Percentiles rank a stretch among this genome's conserved stretches.
phyloP scores from a whole-genome alignment of 1,140 invertebrate genomes.

The Onthophagus taurus region DNA sequence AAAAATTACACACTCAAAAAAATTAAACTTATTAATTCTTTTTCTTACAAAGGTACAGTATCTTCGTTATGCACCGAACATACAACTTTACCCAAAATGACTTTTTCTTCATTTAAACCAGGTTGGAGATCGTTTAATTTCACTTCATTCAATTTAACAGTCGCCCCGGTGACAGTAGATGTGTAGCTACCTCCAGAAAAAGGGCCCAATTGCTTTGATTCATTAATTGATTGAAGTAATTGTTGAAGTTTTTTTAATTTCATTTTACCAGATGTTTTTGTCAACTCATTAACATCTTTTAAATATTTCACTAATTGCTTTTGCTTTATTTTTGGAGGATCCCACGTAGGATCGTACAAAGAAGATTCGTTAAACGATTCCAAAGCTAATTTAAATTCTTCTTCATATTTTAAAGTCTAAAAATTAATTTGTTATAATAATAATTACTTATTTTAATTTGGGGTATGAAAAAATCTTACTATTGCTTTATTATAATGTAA shows the following conservation, averaged over 20 bases:
- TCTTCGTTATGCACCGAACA: slow-evolving; percentile 66
- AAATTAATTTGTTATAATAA: slow-evolving; percentile 16
- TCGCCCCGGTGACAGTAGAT: slow-evolving; percentile 40
- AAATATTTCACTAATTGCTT: slow-evolving; percentile 58
- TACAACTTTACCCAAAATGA: slow-evolving; percentile 70
- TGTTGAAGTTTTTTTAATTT: slow-evolving; percentile 59
- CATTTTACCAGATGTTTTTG: slow-evolving; percentile 61
- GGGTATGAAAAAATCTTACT: slow-evolving; percentile 47
- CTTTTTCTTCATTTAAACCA: slow-evolving; percentile 56
- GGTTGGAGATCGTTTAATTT: slow-evolving; percentile 42
- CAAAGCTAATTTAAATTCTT: slow-evolving; percentile 61
- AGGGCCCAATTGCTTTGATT: slow-evolving; percentile 51
- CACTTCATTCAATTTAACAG: slow-evolving; percentile 43
- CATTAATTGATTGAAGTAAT: slow-evolving; percentile 41
- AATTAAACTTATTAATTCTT: slow-evolving; percentile 3
- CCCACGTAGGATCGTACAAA: slow-evolving; percentile 66
- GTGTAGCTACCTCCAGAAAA: slow-evolving; percentile 50
- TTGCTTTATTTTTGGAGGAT: slow-evolving; percentile 50
- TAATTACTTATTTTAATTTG: neutral
- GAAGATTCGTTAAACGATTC: slow-evolving; percentile 57
- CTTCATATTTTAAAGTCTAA: slow-evolving; percentile 72
- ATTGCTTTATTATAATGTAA: slow-evolving; percentile 79
- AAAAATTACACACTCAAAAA: slow-evolving; percentile 22
- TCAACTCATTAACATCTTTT: slow-evolving; percentile 51
- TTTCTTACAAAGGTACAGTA: slow-evolving; percentile 66